Evolutionary conservation across 2,113 vertebrate species (phyloP).

Genomic region (Corythaeola cristata): DNA sequence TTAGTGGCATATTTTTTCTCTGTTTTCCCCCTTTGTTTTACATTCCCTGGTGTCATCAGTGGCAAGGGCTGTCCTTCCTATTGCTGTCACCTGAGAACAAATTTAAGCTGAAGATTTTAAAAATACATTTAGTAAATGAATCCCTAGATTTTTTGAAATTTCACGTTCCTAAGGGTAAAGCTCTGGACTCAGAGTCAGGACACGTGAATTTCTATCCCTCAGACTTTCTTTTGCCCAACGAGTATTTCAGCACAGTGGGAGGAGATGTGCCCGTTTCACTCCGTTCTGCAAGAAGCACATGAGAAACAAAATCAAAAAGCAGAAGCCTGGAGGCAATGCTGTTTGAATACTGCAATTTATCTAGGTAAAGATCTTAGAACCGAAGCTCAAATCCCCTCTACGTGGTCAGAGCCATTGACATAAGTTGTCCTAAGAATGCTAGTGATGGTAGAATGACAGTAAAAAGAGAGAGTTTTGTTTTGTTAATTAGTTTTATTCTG

Average conservation of each 20-base stretch:
- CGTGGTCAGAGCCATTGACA: not conserved
- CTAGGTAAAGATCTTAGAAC: not conserved
- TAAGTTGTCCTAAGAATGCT: not conserved
- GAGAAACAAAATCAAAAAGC: not conserved
- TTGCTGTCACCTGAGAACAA: not conserved
- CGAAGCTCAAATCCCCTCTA: not conserved
- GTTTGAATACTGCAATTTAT: not conserved
- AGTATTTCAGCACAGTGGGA: not conserved
- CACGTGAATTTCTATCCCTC: not conserved
- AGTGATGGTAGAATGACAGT: not conserved
- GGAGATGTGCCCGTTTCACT: not conserved
- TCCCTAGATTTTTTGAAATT: not conserved
- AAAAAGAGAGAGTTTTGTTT: not conserved
- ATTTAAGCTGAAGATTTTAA: not conserved
- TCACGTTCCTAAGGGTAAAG: not conserved
- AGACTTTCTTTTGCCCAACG: not conserved
- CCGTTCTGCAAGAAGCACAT: not conserved
- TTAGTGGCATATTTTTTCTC: not conserved
- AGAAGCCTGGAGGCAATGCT: not conserved
- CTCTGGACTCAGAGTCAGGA: not conserved
- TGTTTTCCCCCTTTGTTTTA: fast-evolving
- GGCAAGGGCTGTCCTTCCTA: not conserved
- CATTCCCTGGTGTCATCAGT: not conserved
- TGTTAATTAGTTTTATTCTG: not conserved
- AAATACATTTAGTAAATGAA: not conserved